Evolutionary conservation across 2,113 vertebrate genomes (phyloP).

Genomic region (Sceloporus undulatus): DNA sequence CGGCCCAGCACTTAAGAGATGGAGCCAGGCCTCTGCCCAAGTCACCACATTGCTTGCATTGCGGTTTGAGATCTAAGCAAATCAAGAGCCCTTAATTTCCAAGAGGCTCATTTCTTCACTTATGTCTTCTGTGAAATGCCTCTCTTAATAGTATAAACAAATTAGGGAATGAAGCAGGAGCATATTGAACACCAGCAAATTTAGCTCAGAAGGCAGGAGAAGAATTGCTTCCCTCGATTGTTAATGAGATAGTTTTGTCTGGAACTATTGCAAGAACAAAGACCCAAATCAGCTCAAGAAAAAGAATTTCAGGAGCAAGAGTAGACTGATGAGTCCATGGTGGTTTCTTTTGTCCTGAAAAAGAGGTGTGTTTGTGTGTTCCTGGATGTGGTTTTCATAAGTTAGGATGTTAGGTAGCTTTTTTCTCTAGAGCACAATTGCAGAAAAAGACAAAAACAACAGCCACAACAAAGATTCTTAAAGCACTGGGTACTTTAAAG

Average conservation of each 20-base stretch:
- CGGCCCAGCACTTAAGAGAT: neutral
- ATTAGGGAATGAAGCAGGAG: neutral
- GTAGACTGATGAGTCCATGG: neutral
- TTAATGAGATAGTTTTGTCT: neutral
- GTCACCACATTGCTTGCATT: neutral
- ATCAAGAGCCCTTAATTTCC: neutral
- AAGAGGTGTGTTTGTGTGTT: neutral
- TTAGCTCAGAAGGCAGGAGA: slow-evolving; percentile 4
- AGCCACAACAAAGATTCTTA: too few relatives aligned
- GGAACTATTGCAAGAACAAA: neutral
- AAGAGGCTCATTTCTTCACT: neutral
- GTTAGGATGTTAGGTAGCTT: neutral
- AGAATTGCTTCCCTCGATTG: neutral
- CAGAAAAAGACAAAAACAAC: neutral
- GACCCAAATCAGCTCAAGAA: neutral
- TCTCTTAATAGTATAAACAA: slow-evolving; percentile 30
- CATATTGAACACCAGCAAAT: slow-evolving; percentile 13
- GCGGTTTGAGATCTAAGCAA: neutral
- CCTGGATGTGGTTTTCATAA: neutral
- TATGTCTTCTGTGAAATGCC: neutral
- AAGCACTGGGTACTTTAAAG: too few relatives aligned
- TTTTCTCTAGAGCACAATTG: neutral
- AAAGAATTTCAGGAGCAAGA: neutral
- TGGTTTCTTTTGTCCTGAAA: neutral
- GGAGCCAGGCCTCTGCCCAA: too few relatives aligned